Evolutionary conservation across 2,797 vertebrate genomes (phyloP).

Genomic region (Eremophila alpestris): DNA sequence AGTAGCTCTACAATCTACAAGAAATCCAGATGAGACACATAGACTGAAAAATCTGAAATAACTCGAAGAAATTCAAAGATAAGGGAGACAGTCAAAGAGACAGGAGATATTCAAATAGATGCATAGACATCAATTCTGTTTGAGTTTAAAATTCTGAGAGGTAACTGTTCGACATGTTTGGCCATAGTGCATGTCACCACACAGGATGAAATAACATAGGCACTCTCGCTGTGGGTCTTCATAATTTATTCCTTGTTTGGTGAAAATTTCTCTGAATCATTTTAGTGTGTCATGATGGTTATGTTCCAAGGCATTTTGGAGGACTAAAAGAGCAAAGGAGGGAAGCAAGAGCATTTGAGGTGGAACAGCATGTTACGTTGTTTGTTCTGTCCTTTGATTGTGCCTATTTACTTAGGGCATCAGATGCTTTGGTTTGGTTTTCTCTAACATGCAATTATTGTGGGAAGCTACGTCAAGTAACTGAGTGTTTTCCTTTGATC

Average conservation of each 20-base stretch:
- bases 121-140: not conserved
- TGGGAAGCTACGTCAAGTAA: conserved; percentile 40
- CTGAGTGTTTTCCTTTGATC: conserved; percentile 37
- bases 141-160: not conserved
- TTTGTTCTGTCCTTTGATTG: conserved; percentile 40
- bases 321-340: not conserved
- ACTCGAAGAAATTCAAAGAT: not conserved
- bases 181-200: not conserved
- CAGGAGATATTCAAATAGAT: not conserved
- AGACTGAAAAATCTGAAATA: not conserved
- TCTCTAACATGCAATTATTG: conserved; percentile 26
- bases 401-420: conserved; percentile 42
- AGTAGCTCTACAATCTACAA: not conserved
- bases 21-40: not conserved
- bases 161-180: not conserved
- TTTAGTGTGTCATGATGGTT: not conserved
- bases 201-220: not conserved
- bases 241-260: conserved; percentile 12
- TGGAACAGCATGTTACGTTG: not conserved
- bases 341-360: conserved; percentile 37
- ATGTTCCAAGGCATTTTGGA: conserved; percentile 17
- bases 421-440: conserved; percentile 29
- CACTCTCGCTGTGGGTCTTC: not conserved
- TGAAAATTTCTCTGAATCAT: conserved; percentile 5
- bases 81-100: not conserved